These are phyloP conservation scores for Lucilia cuprina DNA, from an alignment of 1,140 invertebrate genomes.

Conservation along the genomic window DNA sequence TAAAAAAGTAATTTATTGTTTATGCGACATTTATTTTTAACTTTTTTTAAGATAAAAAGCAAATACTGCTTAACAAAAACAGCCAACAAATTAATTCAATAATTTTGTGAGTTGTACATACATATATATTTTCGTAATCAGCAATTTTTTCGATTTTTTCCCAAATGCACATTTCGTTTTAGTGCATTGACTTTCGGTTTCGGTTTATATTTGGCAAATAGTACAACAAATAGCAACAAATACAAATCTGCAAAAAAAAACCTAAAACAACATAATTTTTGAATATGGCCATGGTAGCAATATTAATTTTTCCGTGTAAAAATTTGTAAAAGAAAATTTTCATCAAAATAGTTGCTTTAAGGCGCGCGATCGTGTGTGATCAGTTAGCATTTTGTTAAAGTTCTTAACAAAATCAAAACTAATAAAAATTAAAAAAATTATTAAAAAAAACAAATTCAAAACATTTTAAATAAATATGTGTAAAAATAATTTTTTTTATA, in stretches of 20 bases:
- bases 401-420: neutral
- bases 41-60: neutral
- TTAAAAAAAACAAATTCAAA: neutral
- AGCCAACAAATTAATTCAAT: neutral
- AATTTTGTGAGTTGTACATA: neutral
- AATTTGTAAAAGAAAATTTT: neutral
- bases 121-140: neutral
- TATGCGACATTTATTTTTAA: neutral
- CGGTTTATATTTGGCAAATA: slow-evolving; percentile 11
- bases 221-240: neutral
- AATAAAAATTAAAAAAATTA: neutral
- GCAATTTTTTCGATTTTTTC: neutral
- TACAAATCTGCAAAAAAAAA: neutral
- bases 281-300: slow-evolving; percentile 21
- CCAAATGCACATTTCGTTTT: neutral
- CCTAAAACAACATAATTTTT: neutral
- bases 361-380: slow-evolving; percentile 26
- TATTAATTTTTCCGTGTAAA: slow-evolving; percentile 23
- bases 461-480: neutral
- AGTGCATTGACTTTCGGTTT: slow-evolving; percentile 21
- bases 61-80: neutral
- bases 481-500: too few relatives aligned
- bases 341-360: neutral
- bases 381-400: slow-evolving; percentile 1
- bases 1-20: too few relatives aligned